phyloP scores from a whole-genome alignment of 2,888 invertebrate genomes.

The Xestia xanthographa region DNA sequence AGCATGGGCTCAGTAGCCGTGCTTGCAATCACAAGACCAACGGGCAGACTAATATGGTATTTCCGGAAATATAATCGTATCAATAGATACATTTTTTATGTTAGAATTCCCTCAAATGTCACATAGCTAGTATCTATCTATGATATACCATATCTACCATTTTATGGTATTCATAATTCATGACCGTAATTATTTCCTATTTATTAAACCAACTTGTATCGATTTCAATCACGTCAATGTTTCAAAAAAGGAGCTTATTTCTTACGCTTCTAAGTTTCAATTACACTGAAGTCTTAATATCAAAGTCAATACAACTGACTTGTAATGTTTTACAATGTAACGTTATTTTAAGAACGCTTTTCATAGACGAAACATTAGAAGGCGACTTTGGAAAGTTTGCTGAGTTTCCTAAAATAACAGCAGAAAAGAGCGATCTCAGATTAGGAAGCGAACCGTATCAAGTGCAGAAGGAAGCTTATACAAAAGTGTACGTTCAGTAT shows the following conservation, averaged over 20 bases:
- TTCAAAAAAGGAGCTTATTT: not conserved
- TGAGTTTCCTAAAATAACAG: slow-evolving; percentile 57
- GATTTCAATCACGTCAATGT: not conserved
- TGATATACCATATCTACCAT: not conserved
- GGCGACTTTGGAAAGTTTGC: slow-evolving; percentile 39
- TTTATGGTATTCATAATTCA: not conserved
- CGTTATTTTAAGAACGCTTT: slow-evolving; percentile 14
- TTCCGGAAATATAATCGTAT: not conserved
- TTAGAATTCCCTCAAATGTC: not conserved
- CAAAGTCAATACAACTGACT: slow-evolving; percentile 3
- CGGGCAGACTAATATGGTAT: not conserved
- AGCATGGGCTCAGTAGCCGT: no score
- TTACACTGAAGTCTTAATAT: not conserved
- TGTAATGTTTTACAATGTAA: slow-evolving; percentile 34
- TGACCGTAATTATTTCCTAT: no score
- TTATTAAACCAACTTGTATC: not conserved
- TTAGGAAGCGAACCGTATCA: slow-evolving; percentile 46
- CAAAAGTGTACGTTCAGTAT: slow-evolving; percentile 37
- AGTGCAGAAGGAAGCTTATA: slow-evolving; percentile 45
- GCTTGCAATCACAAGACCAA: not conserved
- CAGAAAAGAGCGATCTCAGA: slow-evolving; percentile 43
- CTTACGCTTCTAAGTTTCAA: not conserved
- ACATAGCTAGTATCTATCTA: no score
- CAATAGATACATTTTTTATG: no score
- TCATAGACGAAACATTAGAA: slow-evolving; percentile 33